These are phyloP conservation scores for Mechanitis messenoides DNA, from an alignment of 2,888 invertebrate genomes.

Conservation along the genomic window DNA sequence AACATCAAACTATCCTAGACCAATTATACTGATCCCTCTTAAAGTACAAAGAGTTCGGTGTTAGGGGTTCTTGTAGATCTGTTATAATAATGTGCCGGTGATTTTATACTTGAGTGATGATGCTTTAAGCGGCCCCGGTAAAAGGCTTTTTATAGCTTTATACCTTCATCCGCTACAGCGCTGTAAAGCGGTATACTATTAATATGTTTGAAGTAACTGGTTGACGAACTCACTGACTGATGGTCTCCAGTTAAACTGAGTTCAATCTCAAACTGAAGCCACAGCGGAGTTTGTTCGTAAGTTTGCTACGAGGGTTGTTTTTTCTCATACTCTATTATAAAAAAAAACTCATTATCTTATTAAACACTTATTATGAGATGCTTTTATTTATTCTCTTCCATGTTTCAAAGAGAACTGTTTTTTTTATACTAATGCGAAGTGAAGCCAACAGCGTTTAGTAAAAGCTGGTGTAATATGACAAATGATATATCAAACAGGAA, in stretches of 20 bases:
- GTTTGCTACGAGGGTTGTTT: not conserved
- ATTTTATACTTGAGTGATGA: constrained; percentile 44
- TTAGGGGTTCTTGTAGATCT: constrained; percentile 29
- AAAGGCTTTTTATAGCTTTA: constrained; percentile 47
- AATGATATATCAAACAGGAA: too few relatives aligned
- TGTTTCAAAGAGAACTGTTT: not conserved
- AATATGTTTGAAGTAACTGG: constrained; percentile 29
- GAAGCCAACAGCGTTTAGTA: not conserved
- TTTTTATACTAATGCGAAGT: not conserved
- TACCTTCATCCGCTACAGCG: constrained; percentile 36
- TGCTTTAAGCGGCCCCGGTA: constrained; percentile 37
- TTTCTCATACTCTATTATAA: not conserved
- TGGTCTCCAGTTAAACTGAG: not conserved
- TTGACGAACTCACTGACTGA: not conserved
- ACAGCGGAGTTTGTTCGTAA: not conserved
- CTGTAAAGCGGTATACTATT: constrained; percentile 31
- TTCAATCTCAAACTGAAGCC: not conserved
- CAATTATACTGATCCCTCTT: constrained; percentile 31
- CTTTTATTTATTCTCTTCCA: not conserved
- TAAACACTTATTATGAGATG: not conserved
- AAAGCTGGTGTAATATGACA: not conserved
- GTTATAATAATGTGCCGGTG: constrained; percentile 38
- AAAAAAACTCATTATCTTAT: constrained; percentile 5
- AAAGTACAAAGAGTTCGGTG: constrained; percentile 31
- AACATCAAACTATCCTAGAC: constrained; percentile 37